phyloP scores from a whole-genome alignment of 2,888 invertebrate species.

The Hypena proboscidalis region DNA sequence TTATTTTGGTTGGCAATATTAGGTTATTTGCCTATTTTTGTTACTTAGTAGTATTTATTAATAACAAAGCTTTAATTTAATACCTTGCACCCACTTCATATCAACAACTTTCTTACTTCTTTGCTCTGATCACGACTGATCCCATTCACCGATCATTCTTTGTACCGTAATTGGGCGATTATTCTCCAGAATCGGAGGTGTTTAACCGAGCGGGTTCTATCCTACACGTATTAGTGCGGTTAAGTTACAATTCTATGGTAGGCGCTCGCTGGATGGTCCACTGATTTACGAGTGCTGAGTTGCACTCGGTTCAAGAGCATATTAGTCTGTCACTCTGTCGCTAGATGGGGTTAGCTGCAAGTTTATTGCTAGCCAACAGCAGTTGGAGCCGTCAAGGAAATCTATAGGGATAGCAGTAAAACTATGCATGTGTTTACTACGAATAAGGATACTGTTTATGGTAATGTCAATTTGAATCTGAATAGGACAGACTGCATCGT shows the following conservation, averaged over 20 bases:
- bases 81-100: no score
- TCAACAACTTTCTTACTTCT: no score
- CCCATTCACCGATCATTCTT: no score
- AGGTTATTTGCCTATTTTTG: no score
- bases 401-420: no score
- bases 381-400: no score
- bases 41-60: no score
- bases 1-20: no score
- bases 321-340: slow-evolving; percentile 10
- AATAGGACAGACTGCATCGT: no score
- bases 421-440: background rate
- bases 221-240: slow-evolving; percentile 18
- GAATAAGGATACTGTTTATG: no score
- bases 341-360: slow-evolving; percentile 12
- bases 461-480: background rate
- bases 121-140: no score
- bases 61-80: no score
- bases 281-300: slow-evolving; percentile 19
- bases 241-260: slow-evolving; percentile 30
- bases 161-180: background rate
- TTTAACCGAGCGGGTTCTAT: slow-evolving; percentile 14
- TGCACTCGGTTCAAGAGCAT: slow-evolving; percentile 5
- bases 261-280: slow-evolving; percentile 11
- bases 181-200: background rate
- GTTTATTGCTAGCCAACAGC: background rate